phyloP scores from a whole-genome alignment of 1,140 invertebrate species.

The Marisa cornuarietis region DNA sequence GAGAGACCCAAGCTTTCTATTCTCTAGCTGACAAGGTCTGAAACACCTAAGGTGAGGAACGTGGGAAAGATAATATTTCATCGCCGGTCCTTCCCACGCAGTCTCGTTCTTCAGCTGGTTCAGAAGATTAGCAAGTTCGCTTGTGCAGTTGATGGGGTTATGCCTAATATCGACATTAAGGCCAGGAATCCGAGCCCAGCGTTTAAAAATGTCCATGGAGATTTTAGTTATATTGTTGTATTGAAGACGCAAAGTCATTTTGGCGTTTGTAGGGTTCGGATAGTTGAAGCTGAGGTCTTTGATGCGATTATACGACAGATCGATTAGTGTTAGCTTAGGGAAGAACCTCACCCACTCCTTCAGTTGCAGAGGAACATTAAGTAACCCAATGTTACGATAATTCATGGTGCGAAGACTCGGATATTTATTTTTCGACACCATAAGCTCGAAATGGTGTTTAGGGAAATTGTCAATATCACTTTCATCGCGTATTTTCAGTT shows the following conservation, averaged over 20 bases:
- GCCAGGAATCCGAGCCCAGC: slow-evolving; percentile 14
- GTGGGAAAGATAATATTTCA: slow-evolving; percentile 5
- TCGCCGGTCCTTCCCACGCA: background rate
- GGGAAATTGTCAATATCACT: slow-evolving; percentile 11
- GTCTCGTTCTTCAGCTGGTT: slow-evolving; percentile 4
- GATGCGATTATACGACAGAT: slow-evolving; percentile 28
- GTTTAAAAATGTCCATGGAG: slow-evolving; percentile 11
- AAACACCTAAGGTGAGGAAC: slow-evolving; percentile 14
- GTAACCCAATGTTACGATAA: slow-evolving; percentile 16
- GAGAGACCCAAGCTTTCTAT: background rate
- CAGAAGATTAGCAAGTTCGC: slow-evolving; percentile 2
- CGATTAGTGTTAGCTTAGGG: slow-evolving; percentile 15
- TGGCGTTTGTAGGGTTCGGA: background rate
- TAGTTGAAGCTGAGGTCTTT: background rate
- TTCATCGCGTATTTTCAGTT: slow-evolving; percentile 22
- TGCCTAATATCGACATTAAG: slow-evolving; percentile 26
- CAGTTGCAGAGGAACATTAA: slow-evolving; percentile 15
- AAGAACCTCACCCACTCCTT: slow-evolving; percentile 17
- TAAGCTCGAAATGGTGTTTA: slow-evolving; percentile 17
- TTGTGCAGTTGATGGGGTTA: slow-evolving; percentile 31
- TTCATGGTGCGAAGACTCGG: slow-evolving; percentile 27
- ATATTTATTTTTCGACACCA: slow-evolving; percentile 1
- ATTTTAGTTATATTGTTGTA: slow-evolving; percentile 31
- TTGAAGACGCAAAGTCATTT: slow-evolving; percentile 8
- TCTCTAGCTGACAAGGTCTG: background rate